Evolutionary conservation across 2,113 vertebrate species (phyloP), one percentile per base, ranked within the genome.

Genomic region (Etheostoma cragini): DNA sequence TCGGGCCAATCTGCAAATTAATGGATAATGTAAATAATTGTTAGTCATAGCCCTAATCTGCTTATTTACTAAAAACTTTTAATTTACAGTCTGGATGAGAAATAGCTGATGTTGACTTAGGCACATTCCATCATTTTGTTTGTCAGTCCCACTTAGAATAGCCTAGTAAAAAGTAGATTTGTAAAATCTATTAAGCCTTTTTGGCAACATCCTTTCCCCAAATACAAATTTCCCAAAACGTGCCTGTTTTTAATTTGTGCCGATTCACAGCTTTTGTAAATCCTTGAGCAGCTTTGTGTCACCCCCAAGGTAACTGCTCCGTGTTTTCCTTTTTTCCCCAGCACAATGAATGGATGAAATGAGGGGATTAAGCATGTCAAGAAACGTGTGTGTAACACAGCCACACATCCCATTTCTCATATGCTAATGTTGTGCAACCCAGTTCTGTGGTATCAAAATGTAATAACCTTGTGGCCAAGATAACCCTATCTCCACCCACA

Each of bases 391-490:
- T 71, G 33, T 30, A 26, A 74, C 45, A 63, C 68, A 70, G 58
- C 8, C 62, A 15, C 56, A 75, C 26, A n/a, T 69, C 74, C 70
- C 49, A 66, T 81, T 35, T n/a, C 64, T 79, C 64, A 42, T 35
- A 63, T n/a, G 54, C 65, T 60, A 72, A 76, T 77, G 64, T 83
- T 81, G 73, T 57, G 70, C 67, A 81, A 78, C 57, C 57, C 80
- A 38, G 66, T 81, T 78, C 76, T 82, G 84, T 54, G 63, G 61
- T 69, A 62, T 85, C 13, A 54, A 52, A 60, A 63, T 64, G 64
- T 45, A 75, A 73, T 70, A 66, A 78, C 49, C 45, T 71, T 65
- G 71, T 50, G 78, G 72, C 38, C 68, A 60, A 22, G 65, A 75
- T 80, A 83, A 80, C 53, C n/a, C 22, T 16, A 7, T 58, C 70